phyloP scores from a whole-genome alignment of 2,113 vertebrate species.

The Capricornis sumatraensis region DNA sequence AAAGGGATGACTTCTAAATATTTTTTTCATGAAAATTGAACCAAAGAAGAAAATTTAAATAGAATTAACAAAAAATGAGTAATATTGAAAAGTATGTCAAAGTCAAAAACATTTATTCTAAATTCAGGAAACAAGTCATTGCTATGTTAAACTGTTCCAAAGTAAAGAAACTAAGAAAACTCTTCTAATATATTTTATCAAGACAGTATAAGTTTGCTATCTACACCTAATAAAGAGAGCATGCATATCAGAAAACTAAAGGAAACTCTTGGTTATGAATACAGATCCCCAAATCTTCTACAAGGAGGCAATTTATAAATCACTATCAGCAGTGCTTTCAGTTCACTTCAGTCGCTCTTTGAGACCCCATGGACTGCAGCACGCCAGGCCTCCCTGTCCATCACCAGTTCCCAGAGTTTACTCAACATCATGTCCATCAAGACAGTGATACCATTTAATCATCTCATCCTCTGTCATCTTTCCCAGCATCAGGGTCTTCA shows the following conservation, averaged over 20 bases:
- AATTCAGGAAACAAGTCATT: not conserved
- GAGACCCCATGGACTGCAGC: not conserved
- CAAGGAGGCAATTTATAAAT: not conserved
- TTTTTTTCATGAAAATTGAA: not conserved
- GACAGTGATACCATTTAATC: not conserved
- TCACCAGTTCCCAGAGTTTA: not conserved
- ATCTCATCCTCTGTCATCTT: not conserved
- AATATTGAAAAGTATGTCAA: not conserved
- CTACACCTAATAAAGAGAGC: not conserved
- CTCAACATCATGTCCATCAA: not conserved
- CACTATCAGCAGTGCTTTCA: not conserved
- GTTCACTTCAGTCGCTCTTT: not conserved
- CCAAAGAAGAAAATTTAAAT: not conserved
- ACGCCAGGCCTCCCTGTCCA: accelerated
- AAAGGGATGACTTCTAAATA: not conserved
- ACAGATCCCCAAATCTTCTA: not conserved
- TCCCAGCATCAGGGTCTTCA: not conserved
- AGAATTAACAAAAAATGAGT: not conserved
- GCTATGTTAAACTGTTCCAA: not conserved
- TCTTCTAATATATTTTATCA: not conserved
- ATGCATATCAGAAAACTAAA: not conserved
- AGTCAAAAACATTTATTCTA: not conserved
- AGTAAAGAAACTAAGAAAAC: not conserved
- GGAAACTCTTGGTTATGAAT: not conserved
- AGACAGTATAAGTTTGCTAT: not conserved